Conservation (phyloP, 2,113 vertebrate genomes). For the Regulus satrapa region DNA sequence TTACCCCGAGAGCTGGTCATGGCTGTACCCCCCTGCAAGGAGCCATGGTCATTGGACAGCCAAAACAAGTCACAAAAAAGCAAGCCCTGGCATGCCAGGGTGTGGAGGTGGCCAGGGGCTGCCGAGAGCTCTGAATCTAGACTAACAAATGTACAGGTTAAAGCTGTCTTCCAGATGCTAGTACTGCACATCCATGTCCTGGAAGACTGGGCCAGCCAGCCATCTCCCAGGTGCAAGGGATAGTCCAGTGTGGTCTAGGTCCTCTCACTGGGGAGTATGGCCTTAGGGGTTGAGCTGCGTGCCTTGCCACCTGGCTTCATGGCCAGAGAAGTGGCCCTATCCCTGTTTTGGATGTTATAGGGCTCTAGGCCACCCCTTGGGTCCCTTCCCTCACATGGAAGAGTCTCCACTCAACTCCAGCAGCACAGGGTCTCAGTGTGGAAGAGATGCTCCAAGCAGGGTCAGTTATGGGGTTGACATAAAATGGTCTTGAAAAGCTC, state of each 20-base stretch:
- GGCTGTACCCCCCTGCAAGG: neutral
- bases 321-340: neutral
- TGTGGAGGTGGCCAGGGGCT: neutral
- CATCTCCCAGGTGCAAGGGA: neutral
- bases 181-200: neutral
- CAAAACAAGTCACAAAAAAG: neutral
- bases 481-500: neutral
- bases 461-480: neutral
- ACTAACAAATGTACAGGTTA: neutral
- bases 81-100: rapidly evolving
- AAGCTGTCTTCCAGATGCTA: neutral
- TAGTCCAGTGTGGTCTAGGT: neutral
- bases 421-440: neutral
- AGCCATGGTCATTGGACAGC: neutral
- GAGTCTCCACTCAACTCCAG: neutral
- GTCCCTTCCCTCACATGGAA: neutral
- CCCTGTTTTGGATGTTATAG: neutral
- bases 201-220: neutral
- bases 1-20: neutral
- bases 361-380: neutral
- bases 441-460: neutral
- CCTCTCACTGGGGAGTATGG: neutral
- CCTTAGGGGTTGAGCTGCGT: neutral
- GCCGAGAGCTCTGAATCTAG: neutral
- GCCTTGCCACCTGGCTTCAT: neutral